phyloP scores from a whole-genome alignment of 2,113 vertebrate genomes.

The Carassius carassius region DNA sequence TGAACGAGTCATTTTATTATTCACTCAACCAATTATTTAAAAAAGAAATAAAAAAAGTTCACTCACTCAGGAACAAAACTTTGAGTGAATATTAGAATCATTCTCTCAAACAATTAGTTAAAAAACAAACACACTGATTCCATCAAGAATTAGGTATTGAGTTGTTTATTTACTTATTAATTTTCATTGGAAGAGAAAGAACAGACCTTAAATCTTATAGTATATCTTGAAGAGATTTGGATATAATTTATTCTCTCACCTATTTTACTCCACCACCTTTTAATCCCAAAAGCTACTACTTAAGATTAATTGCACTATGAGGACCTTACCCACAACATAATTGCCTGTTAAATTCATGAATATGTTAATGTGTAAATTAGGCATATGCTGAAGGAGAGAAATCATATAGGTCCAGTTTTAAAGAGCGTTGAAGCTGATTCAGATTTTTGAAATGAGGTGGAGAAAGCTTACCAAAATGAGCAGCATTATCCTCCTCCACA shows the following conservation, averaged over 20 bases:
- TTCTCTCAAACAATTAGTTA: not conserved
- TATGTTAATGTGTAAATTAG: not conserved
- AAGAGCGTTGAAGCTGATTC: constrained; percentile 9
- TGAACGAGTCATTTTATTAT: not conserved
- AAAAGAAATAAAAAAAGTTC: not conserved
- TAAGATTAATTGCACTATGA: constrained; percentile 27
- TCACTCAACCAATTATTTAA: not conserved
- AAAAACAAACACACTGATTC: not conserved
- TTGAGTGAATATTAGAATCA: not conserved
- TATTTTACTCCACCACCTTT: not conserved
- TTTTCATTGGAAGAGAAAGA: not conserved
- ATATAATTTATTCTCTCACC: not conserved
- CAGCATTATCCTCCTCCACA: constrained; percentile 1
- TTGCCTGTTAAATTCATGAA: constrained; percentile 25
- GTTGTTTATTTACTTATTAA: not conserved
- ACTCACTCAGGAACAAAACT: not conserved
- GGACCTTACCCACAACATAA: not conserved
- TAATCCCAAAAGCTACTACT: constrained; percentile 14
- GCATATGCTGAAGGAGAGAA: not conserved
- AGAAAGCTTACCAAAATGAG: constrained; percentile 14
- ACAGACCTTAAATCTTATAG: not conserved
- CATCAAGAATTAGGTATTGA: not conserved
- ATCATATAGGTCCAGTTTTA: not conserved
- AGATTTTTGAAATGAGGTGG: constrained; percentile 45
- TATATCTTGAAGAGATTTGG: too few relatives aligned